phyloP scores from a whole-genome alignment of 1,140 invertebrate species.

The Colletes gigas region DNA sequence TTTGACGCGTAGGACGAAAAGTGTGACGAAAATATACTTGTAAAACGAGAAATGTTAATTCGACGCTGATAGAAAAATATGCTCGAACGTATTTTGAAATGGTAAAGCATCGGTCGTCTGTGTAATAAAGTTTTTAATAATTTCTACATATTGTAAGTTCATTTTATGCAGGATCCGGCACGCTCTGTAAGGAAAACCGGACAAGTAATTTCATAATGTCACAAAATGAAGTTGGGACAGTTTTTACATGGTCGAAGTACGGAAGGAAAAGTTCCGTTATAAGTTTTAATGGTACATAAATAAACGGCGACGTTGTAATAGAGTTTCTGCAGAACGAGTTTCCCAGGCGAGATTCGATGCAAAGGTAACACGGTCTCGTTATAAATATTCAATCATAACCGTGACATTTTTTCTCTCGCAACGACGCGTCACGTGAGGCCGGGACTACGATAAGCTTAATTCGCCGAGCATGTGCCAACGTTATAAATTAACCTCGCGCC shows the following conservation, averaged over 20 bases:
- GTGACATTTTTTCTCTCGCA: conserved; percentile 21
- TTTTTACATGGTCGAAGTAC: conserved; percentile 43
- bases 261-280: conserved; percentile 52
- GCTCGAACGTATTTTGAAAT: not conserved
- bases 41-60: not conserved
- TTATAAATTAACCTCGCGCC: conserved; percentile 12
- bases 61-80: not conserved
- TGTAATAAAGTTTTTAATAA: conserved; percentile 39
- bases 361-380: conserved; percentile 49
- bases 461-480: conserved; percentile 28
- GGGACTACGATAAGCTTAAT: conserved; percentile 32
- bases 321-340: conserved; percentile 51
- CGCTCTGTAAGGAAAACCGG: conserved; percentile 22
- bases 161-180: conserved; percentile 16
- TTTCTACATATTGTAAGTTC: conserved; percentile 25
- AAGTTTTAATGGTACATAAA: conserved; percentile 67
- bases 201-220: conserved; percentile 54
- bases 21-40: not conserved
- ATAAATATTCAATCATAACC: conserved; percentile 61
- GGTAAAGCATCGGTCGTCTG: not conserved
- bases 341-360: conserved; percentile 44
- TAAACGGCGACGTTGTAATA: conserved; percentile 63
- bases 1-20: not conserved
- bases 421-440: conserved; percentile 9
- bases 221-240: conserved; percentile 47